phyloP scores from a whole-genome alignment of 2,113 vertebrate species.

The Rissa tridactyla region DNA sequence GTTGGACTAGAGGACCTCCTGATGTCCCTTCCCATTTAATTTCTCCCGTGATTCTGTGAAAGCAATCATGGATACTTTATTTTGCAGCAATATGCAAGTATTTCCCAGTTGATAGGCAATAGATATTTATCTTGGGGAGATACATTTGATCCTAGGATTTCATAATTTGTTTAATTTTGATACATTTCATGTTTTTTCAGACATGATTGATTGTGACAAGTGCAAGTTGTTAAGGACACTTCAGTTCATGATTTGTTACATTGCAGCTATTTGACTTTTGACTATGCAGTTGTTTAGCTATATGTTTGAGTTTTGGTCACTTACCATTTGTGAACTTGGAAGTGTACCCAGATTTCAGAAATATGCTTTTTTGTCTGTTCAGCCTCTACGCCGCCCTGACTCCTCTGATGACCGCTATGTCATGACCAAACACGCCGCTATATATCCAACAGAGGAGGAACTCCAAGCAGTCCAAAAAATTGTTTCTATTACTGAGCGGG shows the following conservation, averaged over 20 bases:
- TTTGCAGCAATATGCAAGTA: not conserved
- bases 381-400: slow-evolving; percentile 95
- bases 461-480: slow-evolving; percentile 98
- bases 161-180: not conserved
- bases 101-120: not conserved
- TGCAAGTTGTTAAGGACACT: not conserved
- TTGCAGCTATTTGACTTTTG: not conserved
- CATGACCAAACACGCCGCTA: slow-evolving; percentile 96
- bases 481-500: slow-evolving; percentile 96
- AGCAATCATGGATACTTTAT: not conserved
- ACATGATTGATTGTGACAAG: not conserved
- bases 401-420: slow-evolving; percentile 97
- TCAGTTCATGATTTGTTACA: not conserved
- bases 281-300: not conserved
- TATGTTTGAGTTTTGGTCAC: not conserved
- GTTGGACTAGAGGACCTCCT: not conserved
- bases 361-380: not conserved
- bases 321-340: not conserved
- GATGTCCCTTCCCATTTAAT: not conserved
- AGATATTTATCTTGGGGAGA: not conserved
- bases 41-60: not conserved
- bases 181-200: not conserved
- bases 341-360: not conserved
- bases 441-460: slow-evolving; percentile 97
- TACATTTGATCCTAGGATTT: not conserved